Conservation (phyloP, 2,797 vertebrate genomes). For the Telmatherina bonti region DNA sequence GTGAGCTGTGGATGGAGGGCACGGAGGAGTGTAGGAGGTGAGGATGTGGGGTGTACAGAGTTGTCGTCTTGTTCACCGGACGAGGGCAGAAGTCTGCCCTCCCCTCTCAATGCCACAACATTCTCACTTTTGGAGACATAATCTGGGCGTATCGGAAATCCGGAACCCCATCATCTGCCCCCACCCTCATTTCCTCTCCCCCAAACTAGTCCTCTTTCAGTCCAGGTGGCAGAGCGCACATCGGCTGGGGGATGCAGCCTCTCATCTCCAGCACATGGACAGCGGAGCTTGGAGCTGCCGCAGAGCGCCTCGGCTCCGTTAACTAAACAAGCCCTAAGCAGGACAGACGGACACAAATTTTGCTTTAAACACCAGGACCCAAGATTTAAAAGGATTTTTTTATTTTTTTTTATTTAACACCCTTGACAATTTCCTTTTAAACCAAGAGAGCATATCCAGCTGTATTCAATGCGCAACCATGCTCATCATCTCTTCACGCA, state of each 20-base stretch:
- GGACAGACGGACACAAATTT: constrained; percentile 59
- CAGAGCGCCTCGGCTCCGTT: constrained; percentile 75
- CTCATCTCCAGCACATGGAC: constrained; percentile 80
- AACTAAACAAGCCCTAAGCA: constrained; percentile 51
- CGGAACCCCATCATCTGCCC: constrained; percentile 55
- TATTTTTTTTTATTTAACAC: constrained; percentile 13
- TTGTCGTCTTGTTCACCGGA: constrained; percentile 81
- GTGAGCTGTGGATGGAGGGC: background rate
- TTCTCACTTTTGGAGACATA: constrained; percentile 83
- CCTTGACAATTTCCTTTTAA: constrained; percentile 27
- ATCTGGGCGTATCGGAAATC: constrained; percentile 71
- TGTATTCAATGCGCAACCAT: constrained; percentile 87
- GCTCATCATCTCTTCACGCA: constrained; percentile 92
- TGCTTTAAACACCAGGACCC: constrained; percentile 57
- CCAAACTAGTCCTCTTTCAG: constrained; percentile 71
- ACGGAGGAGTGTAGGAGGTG: background rate
- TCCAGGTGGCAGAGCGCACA: constrained; percentile 84
- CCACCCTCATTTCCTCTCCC: constrained; percentile 14
- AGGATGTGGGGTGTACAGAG: constrained; percentile 11
- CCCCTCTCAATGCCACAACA: constrained; percentile 80
- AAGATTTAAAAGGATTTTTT: constrained; percentile 43
- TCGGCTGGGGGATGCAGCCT: constrained; percentile 87
- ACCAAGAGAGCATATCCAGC: constrained; percentile 60
- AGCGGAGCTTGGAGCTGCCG: constrained; percentile 82
- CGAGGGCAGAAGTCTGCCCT: constrained; percentile 70